Percentiles rank a stretch among this genome's conserved stretches.
These are phyloP conservation scores for Epinotia nisella DNA, from an alignment of 2,888 invertebrate genomes.

Conservation along the genomic window DNA sequence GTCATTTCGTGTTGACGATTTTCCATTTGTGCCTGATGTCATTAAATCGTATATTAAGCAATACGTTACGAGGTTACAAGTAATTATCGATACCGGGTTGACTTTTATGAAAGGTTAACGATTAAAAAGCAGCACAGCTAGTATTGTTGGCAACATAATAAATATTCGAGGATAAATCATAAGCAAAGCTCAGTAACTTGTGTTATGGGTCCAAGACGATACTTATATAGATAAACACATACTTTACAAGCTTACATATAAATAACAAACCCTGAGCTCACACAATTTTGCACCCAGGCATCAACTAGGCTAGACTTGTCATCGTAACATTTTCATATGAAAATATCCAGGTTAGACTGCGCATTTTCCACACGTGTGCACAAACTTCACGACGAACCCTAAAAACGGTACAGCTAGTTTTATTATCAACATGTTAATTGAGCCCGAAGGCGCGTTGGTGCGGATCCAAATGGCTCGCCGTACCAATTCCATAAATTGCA, in stretches of 20 bases:
- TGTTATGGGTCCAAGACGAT: too few species aligned
- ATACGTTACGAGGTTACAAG: too few species aligned
- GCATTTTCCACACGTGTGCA: conserved; percentile 5
- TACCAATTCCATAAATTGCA: conserved; percentile 43
- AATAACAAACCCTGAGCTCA: too few species aligned
- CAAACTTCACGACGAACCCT: conserved; percentile 33
- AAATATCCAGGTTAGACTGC: background rate
- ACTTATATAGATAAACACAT: too few species aligned
- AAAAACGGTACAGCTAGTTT: conserved; percentile 58
- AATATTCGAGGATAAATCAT: background rate
- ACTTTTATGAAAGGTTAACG: background rate
- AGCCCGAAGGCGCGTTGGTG: conserved; percentile 71
- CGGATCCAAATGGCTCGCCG: conserved; percentile 68
- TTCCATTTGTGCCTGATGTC: too few species aligned
- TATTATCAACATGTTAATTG: conserved; percentile 78
- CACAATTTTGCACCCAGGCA: too few species aligned
- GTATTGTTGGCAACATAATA: too few species aligned
- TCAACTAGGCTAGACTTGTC: too few species aligned
- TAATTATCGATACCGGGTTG: background rate
- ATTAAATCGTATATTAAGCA: too few species aligned
- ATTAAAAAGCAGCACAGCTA: too few species aligned
- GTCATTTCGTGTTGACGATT: too few species aligned
- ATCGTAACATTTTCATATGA: background rate
- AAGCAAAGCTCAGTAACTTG: background rate
- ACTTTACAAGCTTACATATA: too few species aligned